Evolutionary conservation across 2,888 invertebrate species (phyloP), one percentile per base, ranked within the genome.

Genomic region (Kuschelorhynchus macadamiae): DNA sequence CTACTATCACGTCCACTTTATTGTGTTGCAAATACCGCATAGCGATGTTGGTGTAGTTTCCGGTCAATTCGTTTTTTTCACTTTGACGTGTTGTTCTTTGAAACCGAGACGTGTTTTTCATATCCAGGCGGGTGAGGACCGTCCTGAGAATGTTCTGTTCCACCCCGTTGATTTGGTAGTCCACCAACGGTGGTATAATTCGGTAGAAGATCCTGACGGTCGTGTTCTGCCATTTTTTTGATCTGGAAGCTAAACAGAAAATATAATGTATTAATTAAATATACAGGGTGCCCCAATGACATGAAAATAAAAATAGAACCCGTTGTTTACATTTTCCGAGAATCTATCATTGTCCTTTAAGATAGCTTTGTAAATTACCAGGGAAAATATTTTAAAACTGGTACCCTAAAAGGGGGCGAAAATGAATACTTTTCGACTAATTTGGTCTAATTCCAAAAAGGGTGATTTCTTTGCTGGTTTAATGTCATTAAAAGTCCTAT

Each of bases 91-190:
- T 20, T 11, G 17, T 16, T 5, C 5, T 2, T 2, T 50, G 39
- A 1, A 41, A 17, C 30, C 17, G n/a, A 5, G 25, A 39, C 4
- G 5, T 11, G 18, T 41, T 41, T 25, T 30, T 47, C 7, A 60
- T 49, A 11, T 39, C 41, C 18, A 60, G 14, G 30, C 17, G 16
- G 12, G 49, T 21, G 12, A 49, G 21, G 1, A 49, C 5, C 1
- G 41, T 41, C 14, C 12, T 25, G 25, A 60, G n/a, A 16, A 60
- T 49, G 9, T 16, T 60, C 41, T 39, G 60, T 17, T 60, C 60
- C 2, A 30, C 8, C 16, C 60, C 60, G 11, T 3, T 18, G n/a
- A 17, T 2, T 0, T 50, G 4, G 8, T 39, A n/a, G 16, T 36
- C 16, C 16, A 50, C 30, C n/a, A 14, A 60, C 1, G 60, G 50